These are phyloP conservation scores for Harlomillsia oculata DNA, from an alignment of 1,140 invertebrate species.

Conservation along the genomic window DNA sequence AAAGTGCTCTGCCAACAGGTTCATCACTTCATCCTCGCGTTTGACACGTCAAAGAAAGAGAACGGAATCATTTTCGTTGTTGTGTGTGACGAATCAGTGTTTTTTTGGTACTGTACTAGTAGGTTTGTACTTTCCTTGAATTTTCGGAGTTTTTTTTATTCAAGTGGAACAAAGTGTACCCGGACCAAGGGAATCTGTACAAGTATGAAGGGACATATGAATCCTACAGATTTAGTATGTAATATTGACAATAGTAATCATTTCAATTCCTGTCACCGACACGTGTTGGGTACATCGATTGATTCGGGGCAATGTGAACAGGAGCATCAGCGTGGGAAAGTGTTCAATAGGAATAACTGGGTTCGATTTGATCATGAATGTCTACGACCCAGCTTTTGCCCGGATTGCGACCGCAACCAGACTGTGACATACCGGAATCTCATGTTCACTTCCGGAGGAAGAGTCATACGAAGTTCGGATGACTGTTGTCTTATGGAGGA, in stretches of 20 bases:
- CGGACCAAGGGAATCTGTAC: not conserved
- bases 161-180: too few species aligned
- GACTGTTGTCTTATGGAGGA: too few species aligned
- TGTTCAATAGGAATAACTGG: slow-evolving; percentile 20
- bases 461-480: not conserved
- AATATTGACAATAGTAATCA: not conserved
- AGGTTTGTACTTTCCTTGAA: too few species aligned
- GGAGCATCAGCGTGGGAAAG: not conserved
- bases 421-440: slow-evolving; percentile 4
- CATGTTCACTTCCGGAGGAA: slow-evolving; percentile 11
- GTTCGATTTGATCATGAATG: slow-evolving; percentile 22
- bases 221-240: too few species aligned
- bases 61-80: too few species aligned
- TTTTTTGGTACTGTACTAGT: too few species aligned
- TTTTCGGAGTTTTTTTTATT: too few species aligned
- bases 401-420: slow-evolving; percentile 10
- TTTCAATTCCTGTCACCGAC: not conserved
- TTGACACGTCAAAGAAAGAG: too few species aligned
- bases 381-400: slow-evolving; percentile 2
- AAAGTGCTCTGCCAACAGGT: too few species aligned
- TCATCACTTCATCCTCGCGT: too few species aligned
- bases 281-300: not conserved
- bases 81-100: too few species aligned
- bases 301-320: not conserved
- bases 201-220: too few species aligned